Conservation (phyloP, 2,113 vertebrate species). For the Coregonus clupeaformis region DNA sequence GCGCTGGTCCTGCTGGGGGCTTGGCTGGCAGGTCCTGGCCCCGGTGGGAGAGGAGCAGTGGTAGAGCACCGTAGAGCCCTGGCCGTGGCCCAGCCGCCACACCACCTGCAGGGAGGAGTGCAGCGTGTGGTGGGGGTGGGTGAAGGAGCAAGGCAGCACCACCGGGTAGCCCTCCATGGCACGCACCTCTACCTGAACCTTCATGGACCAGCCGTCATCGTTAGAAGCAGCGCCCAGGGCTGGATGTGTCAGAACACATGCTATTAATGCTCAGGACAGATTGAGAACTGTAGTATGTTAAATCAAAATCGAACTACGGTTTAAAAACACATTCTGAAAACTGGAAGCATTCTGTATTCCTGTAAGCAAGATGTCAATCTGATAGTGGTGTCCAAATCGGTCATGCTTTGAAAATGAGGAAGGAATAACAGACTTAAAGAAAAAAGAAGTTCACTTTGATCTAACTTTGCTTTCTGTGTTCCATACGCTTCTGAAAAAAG, state of each 20-base stretch:
- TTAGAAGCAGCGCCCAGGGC: slow-evolving; percentile 47
- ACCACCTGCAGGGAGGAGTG: slow-evolving; percentile 82
- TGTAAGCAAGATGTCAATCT: too few relatives aligned
- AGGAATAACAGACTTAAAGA: neutral
- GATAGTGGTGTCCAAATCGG: neutral
- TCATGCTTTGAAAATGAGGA: neutral
- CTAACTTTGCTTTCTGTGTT: too few relatives aligned
- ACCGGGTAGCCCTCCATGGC: slow-evolving; percentile 81
- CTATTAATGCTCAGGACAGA: neutral
- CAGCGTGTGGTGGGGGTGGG: slow-evolving; percentile 84
- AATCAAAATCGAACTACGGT: neutral
- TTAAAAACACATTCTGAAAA: neutral
- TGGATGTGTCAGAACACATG: neutral
- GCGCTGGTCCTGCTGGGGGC: slow-evolving; percentile 80
- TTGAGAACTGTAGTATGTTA: neutral
- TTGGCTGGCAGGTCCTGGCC: slow-evolving; percentile 77
- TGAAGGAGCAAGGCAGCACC: slow-evolving; percentile 89
- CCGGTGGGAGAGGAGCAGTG: slow-evolving; percentile 77
- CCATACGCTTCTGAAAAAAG: too few relatives aligned
- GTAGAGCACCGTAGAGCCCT: slow-evolving; percentile 74
- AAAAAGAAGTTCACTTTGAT: neutral
- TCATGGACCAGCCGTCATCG: slow-evolving; percentile 84
- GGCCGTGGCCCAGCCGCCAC: slow-evolving; percentile 84
- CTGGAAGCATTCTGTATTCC: neutral
- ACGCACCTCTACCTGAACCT: slow-evolving; percentile 79